Evolutionary conservation across 2,113 vertebrate genomes (phyloP).

Genomic region (Cynoglossus semilaevis): DNA sequence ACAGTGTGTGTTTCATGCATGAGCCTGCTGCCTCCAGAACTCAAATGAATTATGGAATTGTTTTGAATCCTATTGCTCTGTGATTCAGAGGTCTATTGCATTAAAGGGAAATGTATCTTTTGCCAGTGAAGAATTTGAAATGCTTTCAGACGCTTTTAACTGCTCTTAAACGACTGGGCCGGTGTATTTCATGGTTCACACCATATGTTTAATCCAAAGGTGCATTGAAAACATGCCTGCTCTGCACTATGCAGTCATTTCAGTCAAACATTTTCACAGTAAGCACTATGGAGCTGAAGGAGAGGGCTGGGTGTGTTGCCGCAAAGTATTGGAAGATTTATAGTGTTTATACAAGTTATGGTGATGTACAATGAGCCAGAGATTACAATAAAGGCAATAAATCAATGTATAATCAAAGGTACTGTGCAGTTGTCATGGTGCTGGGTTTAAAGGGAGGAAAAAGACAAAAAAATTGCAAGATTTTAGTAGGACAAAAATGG

Average conservation of each 20-base stretch:
- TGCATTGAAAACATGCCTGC: background rate
- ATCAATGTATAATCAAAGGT: background rate
- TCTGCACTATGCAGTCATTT: background rate
- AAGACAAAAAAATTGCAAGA: slow-evolving; percentile 14
- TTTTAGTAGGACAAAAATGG: too few relatives aligned
- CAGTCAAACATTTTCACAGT: slow-evolving; percentile 7
- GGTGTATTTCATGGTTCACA: slow-evolving; percentile 1
- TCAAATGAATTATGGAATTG: slow-evolving; percentile 32
- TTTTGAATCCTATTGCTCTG: slow-evolving; percentile 18
- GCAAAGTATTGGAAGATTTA: slow-evolving; percentile 14
- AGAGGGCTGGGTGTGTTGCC: background rate
- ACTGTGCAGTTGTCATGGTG: background rate
- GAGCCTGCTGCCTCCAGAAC: slow-evolving; percentile 7
- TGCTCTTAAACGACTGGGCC: background rate
- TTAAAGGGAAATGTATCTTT: slow-evolving; percentile 9
- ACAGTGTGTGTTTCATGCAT: slow-evolving; percentile 9
- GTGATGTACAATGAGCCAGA: slow-evolving; percentile 22
- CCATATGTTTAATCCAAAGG: slow-evolving; percentile 16
- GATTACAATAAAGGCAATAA: background rate
- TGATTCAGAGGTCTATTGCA: slow-evolving; percentile 8
- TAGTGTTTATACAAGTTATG: slow-evolving; percentile 33
- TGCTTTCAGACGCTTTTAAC: background rate
- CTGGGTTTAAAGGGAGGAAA: background rate
- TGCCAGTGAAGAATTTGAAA: slow-evolving; percentile 11
- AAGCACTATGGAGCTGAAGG: slow-evolving; percentile 6